Base-by-base conservation (phyloP, 2,888 invertebrate species). In the Patella depressa region DNA sequence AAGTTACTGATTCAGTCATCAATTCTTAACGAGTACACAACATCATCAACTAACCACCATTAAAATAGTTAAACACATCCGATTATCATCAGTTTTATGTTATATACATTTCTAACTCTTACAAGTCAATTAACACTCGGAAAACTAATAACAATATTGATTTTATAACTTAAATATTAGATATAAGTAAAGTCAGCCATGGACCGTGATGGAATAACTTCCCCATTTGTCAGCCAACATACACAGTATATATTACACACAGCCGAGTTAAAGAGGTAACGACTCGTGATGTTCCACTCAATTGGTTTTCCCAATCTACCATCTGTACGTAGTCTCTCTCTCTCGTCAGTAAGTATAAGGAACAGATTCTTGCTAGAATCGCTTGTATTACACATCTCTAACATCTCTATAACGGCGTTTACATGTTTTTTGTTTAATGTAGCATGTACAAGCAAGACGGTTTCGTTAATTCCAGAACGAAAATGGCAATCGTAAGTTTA, bases 381-480 rank as follows among this genome's bases (percentile, higher is more conserved):
- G 24, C 19, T 24, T 24, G 65, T 14, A 12, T 15, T 65, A 9
- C 19, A 24, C 1, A 24, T 65, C 19, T 24, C 65, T 24, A 65
- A 65, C 65, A 24, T 65, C 24, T 65, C 65, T 24, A 65, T 24
- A 65, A 65, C 65, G 65, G 65, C 24, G 24, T 65, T 65, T 19
- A 65, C 65, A 65, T 65, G 65, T 65, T 65, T 65, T 45, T 65
- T 65, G 65, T 65, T 65, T 65, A 65, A 65, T 65, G 65, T 65
- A 65, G 65, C 65, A 65, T 65, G 17, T 65, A 65, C 65, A 24
- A 65, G 65, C 19, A 65, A 65, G 65, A 65, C 65, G 24, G 19
- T 65, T 65, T 65, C 65, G 24, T 24, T 24, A 65, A 65, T 65
- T 65, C 65, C 65, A 19, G 65, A 65, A 65, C 65, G 24, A 24